Evolutionary conservation across 1,140 invertebrate genomes (phyloP).

Genomic region (Platyura marginata): DNA sequence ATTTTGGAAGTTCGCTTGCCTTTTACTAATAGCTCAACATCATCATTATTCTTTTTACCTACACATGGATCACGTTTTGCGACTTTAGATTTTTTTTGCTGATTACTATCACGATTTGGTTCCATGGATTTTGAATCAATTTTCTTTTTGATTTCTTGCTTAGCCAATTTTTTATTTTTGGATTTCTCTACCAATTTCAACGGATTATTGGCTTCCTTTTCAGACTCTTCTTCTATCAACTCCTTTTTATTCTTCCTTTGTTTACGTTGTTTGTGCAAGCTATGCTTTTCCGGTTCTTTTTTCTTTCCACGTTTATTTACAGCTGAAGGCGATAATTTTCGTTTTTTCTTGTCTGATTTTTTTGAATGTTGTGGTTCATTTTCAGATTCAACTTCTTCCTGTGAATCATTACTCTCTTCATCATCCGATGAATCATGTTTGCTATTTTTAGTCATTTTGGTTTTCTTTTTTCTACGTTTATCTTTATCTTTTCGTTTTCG

Average conservation of each 20-base stretch:
- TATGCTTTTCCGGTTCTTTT: constrained; percentile 23
- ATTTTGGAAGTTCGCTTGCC: constrained; percentile 2
- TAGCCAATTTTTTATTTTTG: no score
- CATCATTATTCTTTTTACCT: neutral
- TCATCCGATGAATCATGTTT: constrained; percentile 9
- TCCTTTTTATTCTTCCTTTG: no score
- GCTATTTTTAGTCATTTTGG: constrained; percentile 22
- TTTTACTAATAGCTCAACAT: neutral
- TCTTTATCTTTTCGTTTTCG: constrained; percentile 23
- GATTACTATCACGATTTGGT: no score
- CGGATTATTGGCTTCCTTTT: constrained; percentile 19
- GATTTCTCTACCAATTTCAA: no score
- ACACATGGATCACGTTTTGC: no score
- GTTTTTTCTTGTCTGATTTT: neutral
- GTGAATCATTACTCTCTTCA: constrained; percentile 1
- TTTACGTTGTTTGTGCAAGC: constrained; percentile 14
- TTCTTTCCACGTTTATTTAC: constrained; percentile 17
- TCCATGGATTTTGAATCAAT: no score
- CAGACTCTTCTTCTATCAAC: constrained; percentile 20
- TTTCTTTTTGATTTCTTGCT: no score
- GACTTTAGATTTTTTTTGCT: no score
- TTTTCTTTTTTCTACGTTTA: constrained; percentile 24
- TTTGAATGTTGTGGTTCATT: constrained; percentile 7
- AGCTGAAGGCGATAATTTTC: neutral
- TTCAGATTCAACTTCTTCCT: neutral